Evolutionary conservation across 2,888 invertebrate genomes (phyloP), one percentile per base, ranked within the genome.

Genomic region (Adelphocoris suturalis): DNA sequence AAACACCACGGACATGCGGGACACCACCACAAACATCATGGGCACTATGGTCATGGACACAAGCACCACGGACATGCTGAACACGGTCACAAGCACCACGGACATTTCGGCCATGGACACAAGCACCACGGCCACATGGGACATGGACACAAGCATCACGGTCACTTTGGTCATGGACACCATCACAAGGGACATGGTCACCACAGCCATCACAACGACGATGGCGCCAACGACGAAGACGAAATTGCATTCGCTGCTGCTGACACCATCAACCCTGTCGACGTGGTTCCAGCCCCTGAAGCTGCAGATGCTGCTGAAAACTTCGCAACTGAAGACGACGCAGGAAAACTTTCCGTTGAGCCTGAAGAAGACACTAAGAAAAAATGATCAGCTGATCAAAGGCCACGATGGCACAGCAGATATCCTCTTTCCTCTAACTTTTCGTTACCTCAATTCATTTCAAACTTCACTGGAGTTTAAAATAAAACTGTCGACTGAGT

Each of bases 211-310:
- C 68, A 68, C 90, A 92, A 68, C 81, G 3, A 93, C 0, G 94
- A 94, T 14, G 94, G 90, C 78, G 91, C 89, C 78, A 91, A 90
- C n/a, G 94, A 94, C 91, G 94, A 94, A 92, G 93, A 46, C 14
- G 57, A 46, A 37, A 48, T 81, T 19, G 90, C 82, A 11, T 90
- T 84, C 37, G 55, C 68, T 19, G 68, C 68, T 19, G 68, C 68
- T 23, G 68, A 68, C 68, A 68, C 68, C 68, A 68, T 68, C 23
- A 68, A 68, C 27, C 68, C 68, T 23, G 27, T 57, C 16, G 81
- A 89, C n/a, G 89, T 13, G n/a, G 13, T 55, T 55, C 55, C 47
- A 81, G 78, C 55, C n/a, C 75, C 16, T 11, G 81, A 80, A 19
- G 81, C 19, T 11, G 46, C 47, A 7, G 86, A 19, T 13, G 13